phyloP scores from a whole-genome alignment of 2,797 vertebrate genomes.

The Scolopax rusticola region DNA sequence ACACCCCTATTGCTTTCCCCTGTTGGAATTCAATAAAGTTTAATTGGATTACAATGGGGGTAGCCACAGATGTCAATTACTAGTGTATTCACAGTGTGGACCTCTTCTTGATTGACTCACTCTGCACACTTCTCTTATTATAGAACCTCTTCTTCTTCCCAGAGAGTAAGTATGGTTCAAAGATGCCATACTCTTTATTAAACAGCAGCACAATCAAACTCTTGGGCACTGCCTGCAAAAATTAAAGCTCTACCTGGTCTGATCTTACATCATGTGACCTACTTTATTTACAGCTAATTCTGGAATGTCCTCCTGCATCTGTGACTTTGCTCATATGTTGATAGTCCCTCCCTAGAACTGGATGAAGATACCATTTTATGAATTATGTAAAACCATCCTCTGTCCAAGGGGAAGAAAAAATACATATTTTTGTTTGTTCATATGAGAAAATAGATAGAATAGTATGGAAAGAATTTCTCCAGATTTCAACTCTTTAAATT shows the following conservation, averaged over 20 bases:
- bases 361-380: neutral
- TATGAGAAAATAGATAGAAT: neutral
- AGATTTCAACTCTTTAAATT: neutral
- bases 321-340: neutral
- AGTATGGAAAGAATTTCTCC: neutral
- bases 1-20: neutral
- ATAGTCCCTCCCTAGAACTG: neutral
- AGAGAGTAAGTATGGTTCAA: neutral
- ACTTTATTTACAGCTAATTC: slow-evolving; percentile 60
- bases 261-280: slow-evolving; percentile 39
- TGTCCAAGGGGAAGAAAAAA: neutral
- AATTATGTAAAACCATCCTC: neutral
- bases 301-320: slow-evolving; percentile 20
- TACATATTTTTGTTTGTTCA: neutral
- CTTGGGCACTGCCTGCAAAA: neutral
- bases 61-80: slow-evolving; percentile 50
- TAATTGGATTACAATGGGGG: slow-evolving; percentile 65
- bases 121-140: neutral
- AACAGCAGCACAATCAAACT: slow-evolving; percentile 46
- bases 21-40: slow-evolving; percentile 63
- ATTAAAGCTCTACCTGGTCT: slow-evolving; percentile 27
- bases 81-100: slow-evolving; percentile 4
- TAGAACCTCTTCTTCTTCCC: neutral
- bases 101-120: slow-evolving; percentile 11
- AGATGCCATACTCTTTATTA: slow-evolving; percentile 19